Evolutionary conservation across 2,113 vertebrate genomes (phyloP), one percentile per base, ranked within the genome.

Genomic region (Epinephelus lanceolatus): DNA sequence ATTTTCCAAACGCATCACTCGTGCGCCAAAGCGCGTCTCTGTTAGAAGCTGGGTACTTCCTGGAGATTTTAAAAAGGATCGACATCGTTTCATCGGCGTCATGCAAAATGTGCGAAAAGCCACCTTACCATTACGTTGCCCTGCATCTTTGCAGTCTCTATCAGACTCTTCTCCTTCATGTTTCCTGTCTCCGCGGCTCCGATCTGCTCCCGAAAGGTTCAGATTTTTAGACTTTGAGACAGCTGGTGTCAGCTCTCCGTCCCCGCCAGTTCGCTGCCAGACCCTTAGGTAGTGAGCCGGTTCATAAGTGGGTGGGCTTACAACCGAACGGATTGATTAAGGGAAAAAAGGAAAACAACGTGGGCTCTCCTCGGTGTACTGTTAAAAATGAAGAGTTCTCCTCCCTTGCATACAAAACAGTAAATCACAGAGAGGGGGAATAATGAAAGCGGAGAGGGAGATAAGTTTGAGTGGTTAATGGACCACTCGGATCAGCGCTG

Each of bases 61-160:
- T 4, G 2, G 1, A 63, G n/a, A 65, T 21, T 15, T 37, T 8
- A 6, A 5, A 0, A 9, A 45, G 5, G 10, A 21, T 11, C 25
- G 42, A 27, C 52, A 74, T 37, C 23, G 27, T 66, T 37, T 19
- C 6, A 51, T 18, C 76, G 56, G 63, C 76, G 62, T 71, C 77
- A 84, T 33, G 69, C 25, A 77, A 49, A n/a, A 9, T 3, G 21
- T 15, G 2, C 0, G 19, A 59, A 68, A 37, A 69, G 49, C 40
- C 11, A 5, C 92, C 97, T 99, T 96, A 99, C 98, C 98, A 99
- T 88, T 51, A 99, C 82, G 94, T 99, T 98, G 4, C 98, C 98
- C 90, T 99, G 97, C 98, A 99, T 99, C 85, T 98, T 98, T 1
- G 96, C 98, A 1, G 97, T 99, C 94, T 99, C 98, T 33, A 99